Base-by-base conservation (phyloP, 2,888 invertebrate genomes). In the Rhamphomyia laevipes region DNA sequence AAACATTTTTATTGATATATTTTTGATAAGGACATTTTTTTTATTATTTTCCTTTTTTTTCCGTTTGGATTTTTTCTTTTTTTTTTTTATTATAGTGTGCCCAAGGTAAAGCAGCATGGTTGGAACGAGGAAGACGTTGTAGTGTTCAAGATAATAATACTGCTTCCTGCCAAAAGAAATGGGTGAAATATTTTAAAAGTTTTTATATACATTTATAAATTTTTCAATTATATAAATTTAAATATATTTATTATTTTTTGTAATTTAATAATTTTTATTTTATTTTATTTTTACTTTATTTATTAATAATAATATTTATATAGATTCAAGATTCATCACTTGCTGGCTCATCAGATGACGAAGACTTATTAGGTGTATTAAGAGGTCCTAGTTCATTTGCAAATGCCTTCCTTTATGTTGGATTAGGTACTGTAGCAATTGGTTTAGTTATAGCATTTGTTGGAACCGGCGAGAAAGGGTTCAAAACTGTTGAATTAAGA, bases 401-500 rank as follows among this genome's bases (percentile, higher is more conserved):
- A 57, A 84, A 84, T 67, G 82, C 87, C 55, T 78, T 90, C 56
- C 78, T 91, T 49, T 90, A 90, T 71, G 86, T 89, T 46, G 90
- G 90, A 48, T 77, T 91, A 57, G 86, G 84, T 57, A 85, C 83
- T 21, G 81, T 88, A 53, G 86, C 89, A 21, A 75, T 90, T 58
- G 91, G 90, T 49, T 80, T 88, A 62, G 85, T 90, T 60, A 86
- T 90, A 61, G 86, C 87, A 67, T 89, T 90, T 74, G 89, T 90
- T 57, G 90, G 89, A 59, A 87, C 89, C 56, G 90, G 90, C 63
- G 90, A 90, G 74, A 88, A 89, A 73, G 82, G 82, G 72, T 89
- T 84, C 79, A 87, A 82, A 72, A 89, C 90, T 56, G 80, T 86
- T 56, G 89, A 88, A 66, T 74, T 91, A 59, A 80, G 88, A 60